A percentile compares a stretch with the other conserved stretches of the same genome.
Evolutionary conservation across 1,140 invertebrate species (phyloP).

Genomic region (Trichoplusia ni): DNA sequence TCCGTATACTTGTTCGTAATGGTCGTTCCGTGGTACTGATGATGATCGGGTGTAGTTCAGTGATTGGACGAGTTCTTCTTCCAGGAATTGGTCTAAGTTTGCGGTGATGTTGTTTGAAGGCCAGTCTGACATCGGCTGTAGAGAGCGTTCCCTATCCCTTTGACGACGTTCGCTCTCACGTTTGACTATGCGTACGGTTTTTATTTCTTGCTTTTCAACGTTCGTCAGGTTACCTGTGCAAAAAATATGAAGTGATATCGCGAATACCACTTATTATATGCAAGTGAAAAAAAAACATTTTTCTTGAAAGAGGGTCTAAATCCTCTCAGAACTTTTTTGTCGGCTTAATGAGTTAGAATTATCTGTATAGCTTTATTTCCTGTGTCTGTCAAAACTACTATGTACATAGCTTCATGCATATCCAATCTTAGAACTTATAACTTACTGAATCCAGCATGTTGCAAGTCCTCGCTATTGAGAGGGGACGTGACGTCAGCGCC

Average conservation of each 20-base stretch:
- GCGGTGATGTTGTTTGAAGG: slow-evolving; percentile 62
- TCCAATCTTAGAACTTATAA: too few relatives aligned
- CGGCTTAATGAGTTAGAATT: too few relatives aligned
- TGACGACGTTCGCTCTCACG: slow-evolving; percentile 93
- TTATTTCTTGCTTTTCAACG: slow-evolving; percentile 93
- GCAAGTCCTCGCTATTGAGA: slow-evolving; percentile 76
- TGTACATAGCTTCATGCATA: too few relatives aligned
- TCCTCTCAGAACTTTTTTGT: too few relatives aligned
- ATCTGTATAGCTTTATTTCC: too few relatives aligned
- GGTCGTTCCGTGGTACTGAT: slow-evolving; percentile 69
- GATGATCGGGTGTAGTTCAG: slow-evolving; percentile 66
- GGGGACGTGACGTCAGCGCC: slow-evolving; percentile 65
- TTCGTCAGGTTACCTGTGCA: slow-evolving; percentile 87
- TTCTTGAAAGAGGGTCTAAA: too few relatives aligned
- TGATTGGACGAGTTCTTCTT: slow-evolving; percentile 78
- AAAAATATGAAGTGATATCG: too few relatives aligned
- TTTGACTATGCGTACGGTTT: slow-evolving; percentile 96
- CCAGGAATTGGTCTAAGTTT: slow-evolving; percentile 82
- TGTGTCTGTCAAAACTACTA: too few relatives aligned
- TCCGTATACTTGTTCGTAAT: slow-evolving; percentile 16
- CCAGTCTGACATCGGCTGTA: slow-evolving; percentile 78
- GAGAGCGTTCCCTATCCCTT: slow-evolving; percentile 85
- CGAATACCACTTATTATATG: too few relatives aligned
- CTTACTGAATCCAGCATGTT: slow-evolving; percentile 79
- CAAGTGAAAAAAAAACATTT: too few relatives aligned